Evolutionary conservation across 2,888 invertebrate genomes (phyloP), one percentile per base, ranked within the genome.

Genomic region (Ellobium chinense): DNA sequence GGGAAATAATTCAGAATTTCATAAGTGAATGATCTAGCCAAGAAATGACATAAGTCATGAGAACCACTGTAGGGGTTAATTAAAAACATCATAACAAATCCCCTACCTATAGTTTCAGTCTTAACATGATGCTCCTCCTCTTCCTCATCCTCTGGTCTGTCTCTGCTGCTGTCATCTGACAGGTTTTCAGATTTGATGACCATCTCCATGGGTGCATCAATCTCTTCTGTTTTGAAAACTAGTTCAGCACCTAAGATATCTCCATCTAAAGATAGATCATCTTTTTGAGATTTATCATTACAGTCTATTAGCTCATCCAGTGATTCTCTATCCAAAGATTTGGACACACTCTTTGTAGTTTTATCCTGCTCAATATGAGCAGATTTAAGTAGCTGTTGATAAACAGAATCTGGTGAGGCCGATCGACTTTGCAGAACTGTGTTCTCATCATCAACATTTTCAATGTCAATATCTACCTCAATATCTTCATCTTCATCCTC

Each of bases 391-490:
- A 90, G 82, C 79, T 85, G 86, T 76, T 88, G 86, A 82, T 91
- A 91, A 21, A 91, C 88, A 58, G 89, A 89, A 69, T 87, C 89
- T 5, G 91, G 91, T 18, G 90, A 91, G n/a, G 88, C 85, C n/a
- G 89, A 89, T 34, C 91, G 78, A 70, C 84, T 87, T 76, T 86
- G 84, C 18, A 91, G 77, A 24, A 89, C 81, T 14, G 84, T 76
- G 9, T 88, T 86, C 46, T 86, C 86, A 60, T 87, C 85, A 68
- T 90, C 89, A 58, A 91, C 90, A 72, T 86, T 87, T 69, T 88
- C 88, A 78, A 88, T 85, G 70, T 90, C 90, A 60, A 90, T 86
- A 72, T 91, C 91, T 56, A 90, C 83, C 54, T 90, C 90, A 70
- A 89, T 87, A 68, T 89, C 88, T 14, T 82, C 85, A 60, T 80